These are phyloP conservation scores for Alloscopus bannaensis DNA, from an alignment of 2,888 invertebrate species.

Conservation along the genomic window DNA sequence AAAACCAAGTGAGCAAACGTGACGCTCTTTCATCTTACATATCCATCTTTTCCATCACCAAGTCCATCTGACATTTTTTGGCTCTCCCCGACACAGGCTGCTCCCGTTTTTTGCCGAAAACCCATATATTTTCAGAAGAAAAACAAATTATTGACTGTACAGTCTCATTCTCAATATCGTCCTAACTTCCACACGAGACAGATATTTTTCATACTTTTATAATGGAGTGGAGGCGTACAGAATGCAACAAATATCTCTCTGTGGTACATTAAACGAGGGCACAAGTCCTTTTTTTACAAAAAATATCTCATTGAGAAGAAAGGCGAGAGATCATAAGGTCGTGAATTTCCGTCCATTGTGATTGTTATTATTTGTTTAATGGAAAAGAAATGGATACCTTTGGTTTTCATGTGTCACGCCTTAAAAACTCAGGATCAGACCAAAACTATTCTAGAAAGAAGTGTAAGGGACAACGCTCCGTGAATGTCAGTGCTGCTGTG, in stretches of 20 bases:
- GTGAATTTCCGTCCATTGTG: slow-evolving; percentile 15
- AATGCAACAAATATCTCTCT: background rate
- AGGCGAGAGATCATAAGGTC: slow-evolving; percentile 30
- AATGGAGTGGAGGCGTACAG: background rate
- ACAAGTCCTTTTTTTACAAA: slow-evolving; percentile 43
- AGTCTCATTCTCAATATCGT: background rate
- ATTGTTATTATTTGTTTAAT: slow-evolving; percentile 39
- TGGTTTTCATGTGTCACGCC: slow-evolving; percentile 41
- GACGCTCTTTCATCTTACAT: too few species aligned
- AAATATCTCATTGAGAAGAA: slow-evolving; percentile 4
- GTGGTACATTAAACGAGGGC: slow-evolving; percentile 8
- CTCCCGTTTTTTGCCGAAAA: background rate
- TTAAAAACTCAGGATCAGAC: slow-evolving; percentile 12
- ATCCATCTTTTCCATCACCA: too few species aligned
- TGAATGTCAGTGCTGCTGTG: background rate
- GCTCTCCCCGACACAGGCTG: background rate
- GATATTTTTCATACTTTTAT: too few species aligned
- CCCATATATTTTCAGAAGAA: too few species aligned
- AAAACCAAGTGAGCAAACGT: too few species aligned
- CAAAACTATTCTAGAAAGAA: too few species aligned
- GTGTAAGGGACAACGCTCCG: background rate
- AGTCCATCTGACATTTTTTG: too few species aligned
- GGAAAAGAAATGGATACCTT: slow-evolving; percentile 30
- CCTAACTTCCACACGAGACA: too few species aligned
- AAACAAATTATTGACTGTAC: background rate